phyloP scores from a whole-genome alignment of 2,888 invertebrate genomes.

The Coremacera marginata region DNA sequence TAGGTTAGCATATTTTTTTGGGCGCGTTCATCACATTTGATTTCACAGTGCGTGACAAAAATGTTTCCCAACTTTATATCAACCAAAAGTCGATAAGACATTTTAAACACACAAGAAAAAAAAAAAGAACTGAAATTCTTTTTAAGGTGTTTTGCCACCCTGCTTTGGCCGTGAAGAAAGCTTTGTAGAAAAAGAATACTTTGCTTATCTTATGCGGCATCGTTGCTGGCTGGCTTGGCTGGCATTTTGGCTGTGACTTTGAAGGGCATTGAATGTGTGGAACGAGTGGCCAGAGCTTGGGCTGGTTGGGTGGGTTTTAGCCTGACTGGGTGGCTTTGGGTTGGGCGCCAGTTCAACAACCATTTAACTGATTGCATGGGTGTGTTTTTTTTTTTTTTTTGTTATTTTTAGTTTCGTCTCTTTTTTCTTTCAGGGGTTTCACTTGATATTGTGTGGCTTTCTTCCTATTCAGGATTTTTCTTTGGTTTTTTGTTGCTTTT shows the following conservation, averaged over 20 bases:
- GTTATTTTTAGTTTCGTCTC: conserved; percentile 35
- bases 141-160: too few species aligned
- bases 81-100: too few species aligned
- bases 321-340: neutral
- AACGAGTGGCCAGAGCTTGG: neutral
- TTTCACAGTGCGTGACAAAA: too few species aligned
- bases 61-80: too few species aligned
- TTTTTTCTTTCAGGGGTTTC: neutral
- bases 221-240: neutral
- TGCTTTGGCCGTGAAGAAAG: too few species aligned
- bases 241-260: conserved; percentile 2
- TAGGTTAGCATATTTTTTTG: too few species aligned
- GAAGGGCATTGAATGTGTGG: neutral
- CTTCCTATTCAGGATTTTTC: neutral
- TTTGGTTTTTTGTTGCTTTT: conserved; percentile 33
- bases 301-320: neutral
- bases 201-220: neutral
- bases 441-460: conserved; percentile 11
- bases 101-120: too few species aligned
- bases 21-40: too few species aligned
- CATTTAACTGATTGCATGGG: conserved; percentile 64
- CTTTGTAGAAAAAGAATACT: neutral
- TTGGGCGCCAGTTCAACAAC: conserved; percentile 56
- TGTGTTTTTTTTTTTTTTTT: conserved; percentile 47
- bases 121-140: too few species aligned